Evolutionary conservation across 2,888 invertebrate species (phyloP).

Genomic region (Andrena dorsata): DNA sequence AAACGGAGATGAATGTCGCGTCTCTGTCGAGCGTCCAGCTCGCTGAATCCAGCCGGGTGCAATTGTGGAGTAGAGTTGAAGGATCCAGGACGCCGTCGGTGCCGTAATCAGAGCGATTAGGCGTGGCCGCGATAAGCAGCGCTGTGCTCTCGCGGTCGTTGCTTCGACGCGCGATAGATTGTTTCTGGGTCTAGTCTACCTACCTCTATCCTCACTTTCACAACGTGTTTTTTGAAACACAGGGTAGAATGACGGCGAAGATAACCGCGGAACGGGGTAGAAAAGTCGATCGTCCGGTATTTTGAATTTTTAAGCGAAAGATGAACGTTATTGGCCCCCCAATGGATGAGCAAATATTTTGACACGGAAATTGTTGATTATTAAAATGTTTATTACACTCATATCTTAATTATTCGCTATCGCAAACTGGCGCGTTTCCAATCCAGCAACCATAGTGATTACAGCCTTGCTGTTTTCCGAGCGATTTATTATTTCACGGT

Average conservation of each 20-base stretch:
- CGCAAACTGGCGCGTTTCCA: neutral
- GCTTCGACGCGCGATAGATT: conserved; percentile 43
- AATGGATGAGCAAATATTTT: too few species aligned
- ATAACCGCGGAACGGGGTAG: neutral
- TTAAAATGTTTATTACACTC: neutral
- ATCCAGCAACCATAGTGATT: neutral
- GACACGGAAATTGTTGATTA: neutral
- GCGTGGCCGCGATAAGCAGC: conserved; percentile 66
- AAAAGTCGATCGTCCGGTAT: neutral
- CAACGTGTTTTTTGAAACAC: conserved; percentile 13
- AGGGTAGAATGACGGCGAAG: neutral
- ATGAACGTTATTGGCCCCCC: too few species aligned
- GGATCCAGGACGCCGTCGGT: conserved; percentile 59
- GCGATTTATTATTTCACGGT: conserved; percentile 13
- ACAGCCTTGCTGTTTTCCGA: conserved; percentile 13
- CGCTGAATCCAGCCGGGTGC: conserved; percentile 13
- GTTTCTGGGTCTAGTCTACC: conserved; percentile 48
- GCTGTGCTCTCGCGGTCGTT: conserved; percentile 48
- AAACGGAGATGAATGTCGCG: neutral
- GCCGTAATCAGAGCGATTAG: conserved; percentile 72
- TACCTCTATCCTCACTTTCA: conserved; percentile 50
- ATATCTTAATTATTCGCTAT: neutral
- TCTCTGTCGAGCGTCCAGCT: neutral
- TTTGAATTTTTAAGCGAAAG: too few species aligned
- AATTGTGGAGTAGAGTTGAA: conserved; percentile 43